Evolutionary conservation across 2,797 vertebrate species (phyloP).

Genomic region (Masticophis lateralis): DNA sequence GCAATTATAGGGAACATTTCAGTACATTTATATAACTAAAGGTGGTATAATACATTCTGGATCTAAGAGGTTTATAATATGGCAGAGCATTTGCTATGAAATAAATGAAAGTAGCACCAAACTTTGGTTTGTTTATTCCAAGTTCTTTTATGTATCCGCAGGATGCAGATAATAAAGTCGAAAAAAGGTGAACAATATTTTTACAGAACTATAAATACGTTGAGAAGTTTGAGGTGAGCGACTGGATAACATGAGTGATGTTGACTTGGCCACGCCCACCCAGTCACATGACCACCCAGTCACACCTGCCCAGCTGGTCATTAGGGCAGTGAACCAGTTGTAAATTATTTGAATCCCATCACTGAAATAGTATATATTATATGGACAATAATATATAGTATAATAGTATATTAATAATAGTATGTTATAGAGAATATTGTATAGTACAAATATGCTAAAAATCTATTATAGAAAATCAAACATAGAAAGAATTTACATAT

Average conservation of each 20-base stretch:
- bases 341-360: too few relatives aligned
- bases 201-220: background rate
- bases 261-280: too few relatives aligned
- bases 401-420: background rate
- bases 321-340: too few relatives aligned
- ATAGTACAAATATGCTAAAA: background rate
- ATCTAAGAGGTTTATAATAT: background rate
- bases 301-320: too few relatives aligned
- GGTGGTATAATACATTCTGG: background rate
- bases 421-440: background rate
- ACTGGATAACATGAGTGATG: too few relatives aligned
- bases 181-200: background rate
- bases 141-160: background rate
- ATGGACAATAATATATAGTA: too few relatives aligned
- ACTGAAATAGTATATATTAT: too few relatives aligned
- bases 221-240: background rate
- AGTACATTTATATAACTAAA: background rate
- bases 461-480: background rate
- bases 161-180: background rate
- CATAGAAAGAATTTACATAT: too few relatives aligned
- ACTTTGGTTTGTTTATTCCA: background rate
- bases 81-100: background rate
- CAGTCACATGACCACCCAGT: too few relatives aligned
- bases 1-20: background rate
- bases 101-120: background rate